Conservation (phyloP, 2,113 vertebrate species). For the Fukomys damarensis region DNA sequence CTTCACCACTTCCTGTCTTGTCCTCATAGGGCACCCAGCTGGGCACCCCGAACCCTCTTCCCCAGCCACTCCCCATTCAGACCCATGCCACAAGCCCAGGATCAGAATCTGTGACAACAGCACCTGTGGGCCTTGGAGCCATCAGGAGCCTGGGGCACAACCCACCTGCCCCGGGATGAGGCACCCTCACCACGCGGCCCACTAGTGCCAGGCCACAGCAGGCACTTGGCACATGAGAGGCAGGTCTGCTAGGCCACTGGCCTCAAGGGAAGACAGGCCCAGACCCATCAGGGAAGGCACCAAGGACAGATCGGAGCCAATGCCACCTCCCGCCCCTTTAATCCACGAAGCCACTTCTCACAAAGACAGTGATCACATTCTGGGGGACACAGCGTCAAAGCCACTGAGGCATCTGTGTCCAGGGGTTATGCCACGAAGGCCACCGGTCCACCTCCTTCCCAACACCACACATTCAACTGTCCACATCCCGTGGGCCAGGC, state of each 20-base stretch:
- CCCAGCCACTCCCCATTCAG: background rate
- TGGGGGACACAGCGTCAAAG: background rate
- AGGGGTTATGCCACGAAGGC: background rate
- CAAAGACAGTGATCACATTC: background rate
- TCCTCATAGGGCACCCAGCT: background rate
- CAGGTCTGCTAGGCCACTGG: background rate
- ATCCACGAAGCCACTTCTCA: background rate
- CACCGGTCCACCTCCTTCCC: background rate
- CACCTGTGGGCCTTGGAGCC: background rate
- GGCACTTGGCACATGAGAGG: background rate
- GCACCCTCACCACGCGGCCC: background rate
- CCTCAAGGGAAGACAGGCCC: background rate
- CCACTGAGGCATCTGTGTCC: background rate
- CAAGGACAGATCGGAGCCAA: rapidly evolving
- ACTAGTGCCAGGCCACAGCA: background rate
- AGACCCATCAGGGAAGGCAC: background rate
- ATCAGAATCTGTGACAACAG: background rate
- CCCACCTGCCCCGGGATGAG: background rate
- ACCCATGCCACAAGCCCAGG: background rate
- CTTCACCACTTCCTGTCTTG: no score
- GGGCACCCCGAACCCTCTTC: background rate
- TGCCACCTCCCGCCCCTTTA: background rate
- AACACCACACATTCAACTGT: background rate
- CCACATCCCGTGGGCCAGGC: background rate
- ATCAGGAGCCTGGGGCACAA: background rate